Conservation (phyloP, 1,140 invertebrate genomes). For the Danaus melanippus region DNA sequence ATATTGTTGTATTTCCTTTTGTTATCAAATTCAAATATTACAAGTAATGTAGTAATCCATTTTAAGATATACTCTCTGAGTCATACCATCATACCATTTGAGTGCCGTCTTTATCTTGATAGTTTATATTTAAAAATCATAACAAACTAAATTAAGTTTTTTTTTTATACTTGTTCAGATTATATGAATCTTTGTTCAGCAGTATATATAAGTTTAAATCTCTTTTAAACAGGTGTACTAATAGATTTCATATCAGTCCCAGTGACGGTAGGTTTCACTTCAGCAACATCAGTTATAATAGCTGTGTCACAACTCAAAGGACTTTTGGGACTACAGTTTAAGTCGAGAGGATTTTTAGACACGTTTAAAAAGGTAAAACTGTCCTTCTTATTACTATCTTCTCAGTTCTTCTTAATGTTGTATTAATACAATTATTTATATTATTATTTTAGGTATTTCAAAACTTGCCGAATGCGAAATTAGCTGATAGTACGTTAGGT, state of each 20-base stretch:
- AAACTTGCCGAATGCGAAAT: conserved; percentile 74
- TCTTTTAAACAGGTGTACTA: conserved; percentile 81
- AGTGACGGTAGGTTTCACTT: conserved; percentile 94
- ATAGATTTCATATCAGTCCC: conserved; percentile 96
- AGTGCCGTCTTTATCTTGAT: too few relatives aligned
- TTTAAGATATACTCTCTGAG: too few relatives aligned
- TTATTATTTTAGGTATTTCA: conserved; percentile 45
- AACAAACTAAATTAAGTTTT: too few relatives aligned
- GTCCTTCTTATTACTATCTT: not conserved
- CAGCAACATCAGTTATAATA: conserved; percentile 94
- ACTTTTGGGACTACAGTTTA: conserved; percentile 83
- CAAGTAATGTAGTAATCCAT: too few relatives aligned
- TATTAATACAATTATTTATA: not conserved
- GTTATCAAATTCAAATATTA: too few relatives aligned
- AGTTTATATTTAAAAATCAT: too few relatives aligned
- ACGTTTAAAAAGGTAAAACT: conserved; percentile 75
- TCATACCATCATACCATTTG: too few relatives aligned
- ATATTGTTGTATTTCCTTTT: too few relatives aligned
- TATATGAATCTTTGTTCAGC: too few relatives aligned
- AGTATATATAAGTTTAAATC: not conserved
- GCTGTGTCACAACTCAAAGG: conserved; percentile 90
- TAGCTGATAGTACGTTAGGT: conserved; percentile 80
- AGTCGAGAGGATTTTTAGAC: conserved; percentile 80
- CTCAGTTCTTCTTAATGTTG: not conserved
- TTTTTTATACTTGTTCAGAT: too few relatives aligned